phyloP scores from a whole-genome alignment of 1,140 invertebrate species.

The Coenobita brevimanus region DNA sequence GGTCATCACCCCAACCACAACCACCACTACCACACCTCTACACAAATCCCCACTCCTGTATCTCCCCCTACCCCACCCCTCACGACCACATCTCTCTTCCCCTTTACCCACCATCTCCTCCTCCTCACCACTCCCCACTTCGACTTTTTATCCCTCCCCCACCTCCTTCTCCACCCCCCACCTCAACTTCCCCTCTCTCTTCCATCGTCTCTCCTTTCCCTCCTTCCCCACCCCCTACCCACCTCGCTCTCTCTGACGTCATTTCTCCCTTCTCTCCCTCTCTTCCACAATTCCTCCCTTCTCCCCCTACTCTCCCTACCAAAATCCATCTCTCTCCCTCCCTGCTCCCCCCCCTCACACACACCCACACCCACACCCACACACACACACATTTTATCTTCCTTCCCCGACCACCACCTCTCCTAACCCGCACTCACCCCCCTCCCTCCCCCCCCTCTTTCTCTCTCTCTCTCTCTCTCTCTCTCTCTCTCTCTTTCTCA shows the following conservation, averaged over 20 bases:
- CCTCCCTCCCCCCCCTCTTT: neutral
- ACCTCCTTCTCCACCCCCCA: neutral
- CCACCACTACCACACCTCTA: too few relatives aligned
- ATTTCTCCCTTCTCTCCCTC: neutral
- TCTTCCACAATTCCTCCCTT: neutral
- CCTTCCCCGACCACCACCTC: neutral
- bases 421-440: neutral
- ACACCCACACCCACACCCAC: too few relatives aligned
- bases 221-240: neutral
- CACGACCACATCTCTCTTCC: neutral
- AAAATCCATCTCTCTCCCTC: too few relatives aligned
- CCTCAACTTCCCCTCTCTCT: neutral
- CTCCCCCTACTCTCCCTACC: too few relatives aligned
- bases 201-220: neutral
- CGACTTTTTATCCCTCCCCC: neutral
- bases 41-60: too few relatives aligned
- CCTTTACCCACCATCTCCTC: too few relatives aligned
- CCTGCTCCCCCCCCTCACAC: too few relatives aligned
- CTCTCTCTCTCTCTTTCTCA: neutral
- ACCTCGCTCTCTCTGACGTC: neutral
- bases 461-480: constrained; percentile 3
- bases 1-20: too few relatives aligned
- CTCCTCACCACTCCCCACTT: neutral
- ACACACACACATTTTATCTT: too few relatives aligned
- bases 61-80: neutral